A percentile compares a stretch with the other conserved stretches of the same genome.
Conservation (phyloP, 2,113 vertebrate species). For the Pampusana beccarii region DNA sequence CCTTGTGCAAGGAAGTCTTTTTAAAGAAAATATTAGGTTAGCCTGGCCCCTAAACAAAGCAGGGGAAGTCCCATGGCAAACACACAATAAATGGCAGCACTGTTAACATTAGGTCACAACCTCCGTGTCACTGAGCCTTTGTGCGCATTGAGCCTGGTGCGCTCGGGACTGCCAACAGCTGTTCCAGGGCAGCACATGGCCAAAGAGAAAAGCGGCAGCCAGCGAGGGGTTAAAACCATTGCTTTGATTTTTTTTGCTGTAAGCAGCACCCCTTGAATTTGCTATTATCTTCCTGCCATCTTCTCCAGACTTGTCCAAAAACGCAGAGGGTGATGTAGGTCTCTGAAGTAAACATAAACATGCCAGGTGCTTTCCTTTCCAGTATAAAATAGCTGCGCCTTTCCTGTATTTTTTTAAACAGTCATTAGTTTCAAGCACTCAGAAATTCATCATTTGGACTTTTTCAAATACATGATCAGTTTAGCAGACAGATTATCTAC, state of each 20-base stretch:
- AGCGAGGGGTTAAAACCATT: slow-evolving; percentile 36
- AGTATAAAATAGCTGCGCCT: background rate
- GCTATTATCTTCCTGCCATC: background rate
- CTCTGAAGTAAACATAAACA: background rate
- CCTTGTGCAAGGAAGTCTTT: slow-evolving; percentile 44
- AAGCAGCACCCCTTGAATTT: background rate
- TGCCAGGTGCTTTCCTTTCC: slow-evolving; percentile 24
- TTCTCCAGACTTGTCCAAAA: background rate
- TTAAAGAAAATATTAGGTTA: slow-evolving; percentile 46
- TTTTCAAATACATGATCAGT: background rate
- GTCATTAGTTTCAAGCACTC: background rate
- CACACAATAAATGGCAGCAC: slow-evolving; percentile 57
- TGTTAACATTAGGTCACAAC: slow-evolving; percentile 61
- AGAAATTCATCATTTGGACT: background rate
- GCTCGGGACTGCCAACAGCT: slow-evolving; percentile 27
- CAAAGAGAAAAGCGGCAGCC: background rate
- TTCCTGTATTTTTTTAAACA: background rate
- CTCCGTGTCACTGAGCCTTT: slow-evolving; percentile 21
- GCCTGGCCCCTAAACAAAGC: slow-evolving; percentile 49
- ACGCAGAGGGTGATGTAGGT: background rate
- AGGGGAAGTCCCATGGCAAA: slow-evolving; percentile 64
- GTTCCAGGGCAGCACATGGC: slow-evolving; percentile 21
- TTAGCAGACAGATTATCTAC: background rate
- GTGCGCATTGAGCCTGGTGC: background rate
- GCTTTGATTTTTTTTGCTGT: background rate